Base-by-base conservation (phyloP, 2,888 invertebrate genomes). In the Gymnosoma rotundatum region DNA sequence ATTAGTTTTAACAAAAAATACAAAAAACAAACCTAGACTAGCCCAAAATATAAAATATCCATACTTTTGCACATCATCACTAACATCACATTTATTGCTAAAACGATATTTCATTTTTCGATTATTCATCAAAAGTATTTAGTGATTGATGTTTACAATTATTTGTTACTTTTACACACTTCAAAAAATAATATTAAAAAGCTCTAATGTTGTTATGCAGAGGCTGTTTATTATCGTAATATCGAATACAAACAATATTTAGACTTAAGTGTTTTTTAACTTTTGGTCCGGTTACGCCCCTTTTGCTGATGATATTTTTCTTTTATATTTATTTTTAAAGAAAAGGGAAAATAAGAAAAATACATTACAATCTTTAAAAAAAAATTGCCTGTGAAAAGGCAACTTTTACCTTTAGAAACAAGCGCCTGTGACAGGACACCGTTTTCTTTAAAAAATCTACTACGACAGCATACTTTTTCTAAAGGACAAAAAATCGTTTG, bases 161-260 rank as follows among this genome's bases (percentile, higher is more conserved):
- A 48, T 70, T 66, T 45, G 20, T 25, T 74, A n/a, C 50, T 14
- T 38, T 69, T 69, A 66, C 48, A 52, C 21, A 64, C 1, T 20
- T 66, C 58, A 52, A 12, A 21, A 21, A 36, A 52, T n/a, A 74
- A 56, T 50, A 48, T 4, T 12, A 42, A 42, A 12, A 42, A 42
- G 2, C 12, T 42, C 12, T 16, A 18, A 16, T 36, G 56, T 21
- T 48, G 6, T 9, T 5, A 50, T 16, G 36, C 50, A 42, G 14
- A 69, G 50, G n/a, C 50, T 78, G 69, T 81, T 81, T 64, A 74
- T 81, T 78, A 84, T 81, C 84, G 78, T 78, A 78, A 74, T 78
- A 81, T 84, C 70, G 78, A 84, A 81, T 69, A 78, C 81, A 78
- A 84, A 38, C 78, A 64, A 56, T 73, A 84, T 70, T 74, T 66